Percentiles rank a stretch among this genome's conserved stretches.
phyloP scores from a whole-genome alignment of 2,797 vertebrate genomes.

The Enteromius thamalakanensis region DNA sequence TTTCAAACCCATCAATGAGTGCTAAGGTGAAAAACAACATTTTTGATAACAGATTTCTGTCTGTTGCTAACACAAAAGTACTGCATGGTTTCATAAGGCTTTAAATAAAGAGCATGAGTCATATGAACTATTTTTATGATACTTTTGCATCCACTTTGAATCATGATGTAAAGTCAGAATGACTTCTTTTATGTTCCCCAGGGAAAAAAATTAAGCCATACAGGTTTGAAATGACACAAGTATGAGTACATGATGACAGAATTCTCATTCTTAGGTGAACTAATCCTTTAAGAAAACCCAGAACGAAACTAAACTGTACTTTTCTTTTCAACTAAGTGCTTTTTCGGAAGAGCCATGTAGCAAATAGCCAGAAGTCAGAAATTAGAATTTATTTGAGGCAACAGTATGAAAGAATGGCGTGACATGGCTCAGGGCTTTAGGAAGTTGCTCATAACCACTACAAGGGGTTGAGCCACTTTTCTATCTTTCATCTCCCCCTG shows the following conservation, averaged over 20 bases:
- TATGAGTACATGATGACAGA: neutral
- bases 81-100: neutral
- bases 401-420: conserved; percentile 33
- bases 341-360: neutral
- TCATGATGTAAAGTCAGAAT: neutral
- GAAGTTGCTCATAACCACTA: conserved; percentile 66
- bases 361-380: conserved; percentile 33
- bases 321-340: neutral
- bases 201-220: neutral
- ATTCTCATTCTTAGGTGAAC: neutral
- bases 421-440: conserved; percentile 65
- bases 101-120: neutral
- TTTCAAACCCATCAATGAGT: neutral
- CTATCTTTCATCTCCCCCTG: conserved; percentile 73
- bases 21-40: neutral
- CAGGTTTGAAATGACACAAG: neutral
- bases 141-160: neutral
- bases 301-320: neutral
- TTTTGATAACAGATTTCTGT: neutral
- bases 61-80: neutral
- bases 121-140: neutral
- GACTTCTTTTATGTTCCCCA: neutral
- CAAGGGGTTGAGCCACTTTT: conserved; percentile 65
- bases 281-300: conserved; percentile 6
- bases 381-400: conserved; percentile 51